These are phyloP conservation scores for Darevskia mixta DNA, from an alignment of 2,797 vertebrate species.

Conservation along the genomic window DNA sequence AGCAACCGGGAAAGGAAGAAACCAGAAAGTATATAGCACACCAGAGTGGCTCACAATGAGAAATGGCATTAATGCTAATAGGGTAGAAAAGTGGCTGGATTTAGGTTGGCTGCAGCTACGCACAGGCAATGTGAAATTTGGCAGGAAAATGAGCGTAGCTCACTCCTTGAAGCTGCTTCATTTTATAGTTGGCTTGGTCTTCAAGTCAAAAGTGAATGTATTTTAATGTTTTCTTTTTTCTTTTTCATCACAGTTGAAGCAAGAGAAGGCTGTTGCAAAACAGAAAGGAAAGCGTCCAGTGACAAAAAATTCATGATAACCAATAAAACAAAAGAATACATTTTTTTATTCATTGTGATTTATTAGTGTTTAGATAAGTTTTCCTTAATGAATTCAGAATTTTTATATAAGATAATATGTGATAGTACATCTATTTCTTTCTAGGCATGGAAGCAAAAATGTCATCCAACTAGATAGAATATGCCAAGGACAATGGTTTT, in stretches of 20 bases:
- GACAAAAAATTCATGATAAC: slow-evolving; percentile 59
- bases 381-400: not conserved
- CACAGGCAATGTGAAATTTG: not conserved
- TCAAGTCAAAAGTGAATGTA: not conserved
- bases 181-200: not conserved
- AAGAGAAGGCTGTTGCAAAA: slow-evolving; percentile 75
- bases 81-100: not conserved
- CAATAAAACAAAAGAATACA: slow-evolving; percentile 43
- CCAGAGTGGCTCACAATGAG: not conserved
- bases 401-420: slow-evolving; percentile 32
- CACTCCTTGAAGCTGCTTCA: not conserved
- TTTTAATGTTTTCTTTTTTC: not conserved
- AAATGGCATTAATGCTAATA: not conserved
- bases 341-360: not conserved
- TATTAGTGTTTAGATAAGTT: not conserved
- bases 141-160: not conserved
- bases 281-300: slow-evolving; percentile 58
- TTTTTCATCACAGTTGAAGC: slow-evolving; percentile 77
- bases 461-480: not conserved
- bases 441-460: slow-evolving; percentile 24
- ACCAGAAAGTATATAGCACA: not conserved
- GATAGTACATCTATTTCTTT: not conserved
- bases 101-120: not conserved
- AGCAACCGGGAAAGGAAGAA: not conserved
- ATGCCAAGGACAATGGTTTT: not conserved